Base-by-base conservation (phyloP, 2,888 invertebrate species). In the Cephonodes hylas region DNA sequence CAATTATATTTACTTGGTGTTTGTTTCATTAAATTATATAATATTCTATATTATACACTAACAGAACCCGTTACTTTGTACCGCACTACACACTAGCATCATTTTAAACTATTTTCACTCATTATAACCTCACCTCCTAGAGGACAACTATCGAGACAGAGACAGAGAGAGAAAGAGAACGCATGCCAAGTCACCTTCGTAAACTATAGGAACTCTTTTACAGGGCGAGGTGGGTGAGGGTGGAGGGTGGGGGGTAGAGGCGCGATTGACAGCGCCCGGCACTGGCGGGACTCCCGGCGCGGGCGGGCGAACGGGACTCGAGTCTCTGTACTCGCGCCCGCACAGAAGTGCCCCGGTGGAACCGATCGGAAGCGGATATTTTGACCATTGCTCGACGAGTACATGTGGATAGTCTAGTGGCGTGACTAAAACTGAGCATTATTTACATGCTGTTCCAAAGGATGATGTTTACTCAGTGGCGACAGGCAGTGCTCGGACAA, bases 341-440 rank as follows among this genome's bases (percentile, higher is more conserved):
- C 20, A 18, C 20, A 18, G 2, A 44, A 44, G 25, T 25, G 25
- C n/a, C 23, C 46, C 23, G 25, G n/a, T n/a, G n/a, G n/a, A n/a
- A n/a, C n/a, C n/a, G n/a, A 2, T 44, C 20, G 20, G 6, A 44
- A 44, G 20, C 6, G 20, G 18, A 10, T 42, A 15, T 20, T 44
- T n/a, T n/a, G n/a, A n/a, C n/a, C n/a, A n/a, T 66, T 64, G 64
- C 63, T 68, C 63, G 68, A 73, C 27, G 27, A 38, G n/a, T 22
- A n/a, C 44, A 62, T 38, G 31, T 66, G 69, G 62, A 65, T 53
- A 63, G 64, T 59, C 61, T 56, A 66, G 63, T 66, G 75, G 73
- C 76, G 75, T 78, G 75, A 80, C 80, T 85, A 81, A 77, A 71
- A 78, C 79, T 81, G 82, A 83, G 83, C 83, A 76, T 66, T 85